Evolutionary conservation across 2,888 invertebrate species (phyloP).

Genomic region (Melieria crassipennis): DNA sequence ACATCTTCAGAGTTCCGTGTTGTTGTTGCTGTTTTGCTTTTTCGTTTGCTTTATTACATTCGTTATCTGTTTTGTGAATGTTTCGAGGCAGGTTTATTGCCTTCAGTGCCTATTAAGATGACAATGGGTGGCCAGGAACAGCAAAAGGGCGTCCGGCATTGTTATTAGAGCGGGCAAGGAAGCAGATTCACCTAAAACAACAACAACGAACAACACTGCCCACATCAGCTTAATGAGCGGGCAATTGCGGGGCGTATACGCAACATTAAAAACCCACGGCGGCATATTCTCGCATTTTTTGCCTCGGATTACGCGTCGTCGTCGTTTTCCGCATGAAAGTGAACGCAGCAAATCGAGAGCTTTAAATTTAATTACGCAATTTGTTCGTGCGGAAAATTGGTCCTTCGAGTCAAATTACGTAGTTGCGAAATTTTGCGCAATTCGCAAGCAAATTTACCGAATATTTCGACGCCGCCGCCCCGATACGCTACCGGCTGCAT

Average conservation of each 20-base stretch:
- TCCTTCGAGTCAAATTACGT: neutral
- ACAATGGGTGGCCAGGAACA: slow-evolving; percentile 1
- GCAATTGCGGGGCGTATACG: no score
- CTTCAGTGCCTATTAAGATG: slow-evolving; percentile 27
- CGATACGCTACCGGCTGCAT: no score
- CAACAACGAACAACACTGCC: neutral
- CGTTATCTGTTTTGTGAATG: slow-evolving; percentile 24
- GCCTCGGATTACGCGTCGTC: no score
- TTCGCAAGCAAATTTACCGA: neutral
- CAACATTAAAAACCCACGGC: no score
- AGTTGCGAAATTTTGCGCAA: no score
- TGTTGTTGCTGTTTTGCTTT: neutral
- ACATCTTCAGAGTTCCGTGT: neutral
- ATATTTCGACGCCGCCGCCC: neutral
- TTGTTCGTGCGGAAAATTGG: slow-evolving; percentile 14
- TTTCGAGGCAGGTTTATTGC: slow-evolving; percentile 26
- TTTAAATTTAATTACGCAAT: slow-evolving; percentile 17
- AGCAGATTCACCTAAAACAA: neutral
- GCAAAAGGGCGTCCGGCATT: no score
- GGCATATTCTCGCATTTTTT: no score
- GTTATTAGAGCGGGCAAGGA: neutral
- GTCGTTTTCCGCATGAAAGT: no score
- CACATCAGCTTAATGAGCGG: no score
- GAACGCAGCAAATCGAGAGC: neutral
- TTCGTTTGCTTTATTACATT: slow-evolving; percentile 23